Evolutionary conservation across 2,797 vertebrate species (phyloP), one percentile per base, ranked within the genome.

Genomic region (Chelon labrosus): DNA sequence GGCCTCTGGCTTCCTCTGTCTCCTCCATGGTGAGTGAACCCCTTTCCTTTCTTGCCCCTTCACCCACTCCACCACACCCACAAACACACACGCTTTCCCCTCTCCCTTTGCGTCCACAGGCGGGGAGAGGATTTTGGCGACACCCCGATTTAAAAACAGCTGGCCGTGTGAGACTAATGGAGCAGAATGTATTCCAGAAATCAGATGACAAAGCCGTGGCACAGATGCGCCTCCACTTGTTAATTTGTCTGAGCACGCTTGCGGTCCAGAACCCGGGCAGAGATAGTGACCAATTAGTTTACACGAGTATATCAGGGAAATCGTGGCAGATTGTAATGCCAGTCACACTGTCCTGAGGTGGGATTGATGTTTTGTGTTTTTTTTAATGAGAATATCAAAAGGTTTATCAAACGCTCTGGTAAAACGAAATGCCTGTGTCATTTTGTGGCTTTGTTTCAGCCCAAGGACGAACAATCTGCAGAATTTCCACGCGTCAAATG

Each of bases 141-240:
- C 67, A 58, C 35, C 62, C 54, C 4, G 73, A 80, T 84, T 84
- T 79, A 59, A 88, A 44, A 67, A 75, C 84, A 88, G 84, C 85
- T 88, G 86, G 79, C 77, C 58, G 51, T 73, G 77, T 77, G 82
- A 81, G 71, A 77, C 81, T 86, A 88, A 86, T 77, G 71, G 85
- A 85, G 87, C 70, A 3, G 72, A 89, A 86, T 38, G 50, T 64
- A 73, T 87, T 71, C 80, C 85, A 83, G 79, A 81, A 81, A 79
- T 86, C 73, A 55, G 68, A 81, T 27, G 31, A 76, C 79, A 59
- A 84, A 44, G 42, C 58, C 10, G 73, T 41, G 51, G 52, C 80
- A 62, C 89, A 82, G 80, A 86, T 85, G 85, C 77, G 79, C 63
- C 41, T 74, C 69, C 19, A 16, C 65, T 65, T 64, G 57, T 70